These are phyloP conservation scores for Adela reaumurella DNA, from an alignment of 2,888 invertebrate genomes.

Conservation along the genomic window DNA sequence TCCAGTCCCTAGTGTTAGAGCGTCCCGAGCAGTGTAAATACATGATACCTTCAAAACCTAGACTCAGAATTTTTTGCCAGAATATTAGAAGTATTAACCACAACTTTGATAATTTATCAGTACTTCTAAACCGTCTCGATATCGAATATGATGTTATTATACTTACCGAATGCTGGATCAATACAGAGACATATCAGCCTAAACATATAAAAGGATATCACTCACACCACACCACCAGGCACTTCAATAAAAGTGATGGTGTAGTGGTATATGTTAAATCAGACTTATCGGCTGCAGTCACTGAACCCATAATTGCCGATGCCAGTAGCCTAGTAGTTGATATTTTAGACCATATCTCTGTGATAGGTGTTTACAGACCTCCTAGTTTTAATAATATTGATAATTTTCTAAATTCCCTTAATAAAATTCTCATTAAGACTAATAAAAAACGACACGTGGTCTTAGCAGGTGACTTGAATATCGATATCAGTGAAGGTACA, in stretches of 20 bases:
- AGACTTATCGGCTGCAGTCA: not conserved
- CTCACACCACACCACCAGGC: not conserved
- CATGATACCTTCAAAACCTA: no score
- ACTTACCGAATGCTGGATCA: not conserved
- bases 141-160: not conserved
- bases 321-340: not conserved
- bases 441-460: not conserved
- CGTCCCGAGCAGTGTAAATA: no score
- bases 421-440: not conserved
- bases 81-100: not conserved
- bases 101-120: not conserved
- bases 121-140: not conserved
- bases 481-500: not conserved
- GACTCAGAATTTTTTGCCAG: no score
- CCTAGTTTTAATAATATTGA: not conserved
- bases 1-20: no score
- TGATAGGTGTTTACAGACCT: not conserved
- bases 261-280: not conserved
- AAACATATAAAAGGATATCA: not conserved
- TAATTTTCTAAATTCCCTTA: not conserved
- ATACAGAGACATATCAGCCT: not conserved
- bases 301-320: not conserved
- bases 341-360: not conserved
- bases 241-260: not conserved
- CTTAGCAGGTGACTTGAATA: not conserved